Base-by-base conservation (phyloP, 2,113 vertebrate genomes). In the Chionis minor region DNA sequence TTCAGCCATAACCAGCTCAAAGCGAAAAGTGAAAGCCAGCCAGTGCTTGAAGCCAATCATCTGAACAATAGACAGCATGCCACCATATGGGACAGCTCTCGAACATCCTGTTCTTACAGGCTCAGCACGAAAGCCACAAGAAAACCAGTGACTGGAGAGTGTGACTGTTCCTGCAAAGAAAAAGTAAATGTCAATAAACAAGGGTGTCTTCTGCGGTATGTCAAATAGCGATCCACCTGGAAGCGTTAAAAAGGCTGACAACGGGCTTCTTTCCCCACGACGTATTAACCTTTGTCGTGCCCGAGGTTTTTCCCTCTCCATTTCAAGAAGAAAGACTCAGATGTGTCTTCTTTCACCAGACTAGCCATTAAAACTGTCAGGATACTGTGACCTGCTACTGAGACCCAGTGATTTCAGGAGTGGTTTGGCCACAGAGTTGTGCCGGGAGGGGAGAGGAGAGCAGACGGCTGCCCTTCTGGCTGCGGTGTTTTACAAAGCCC, bases 11-110 rank as follows among this genome's bases (percentile, higher is more conserved):
- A 85, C 38, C 81, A 85, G 55, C 94, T 97, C 73, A 97, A 96
- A 95, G 94, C 30, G 91, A 96, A 96, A 94, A 92, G 69, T 88
- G 78, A 96, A 97, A 97, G 56, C 95, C 88, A 96, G 94, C 79
- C 38, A 95, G 71, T 58, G 17, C 78, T 88, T 81, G 90, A 83
- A 91, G 88, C 81, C 44, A 93, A 38, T 91, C 49, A 58, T 89
- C 74, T 45, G 84, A 96, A 95, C 87, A 97, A 96, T 83, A 74
- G 89, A 90, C 28, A 92, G 63, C 71, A 90, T 73, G 19, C 55
- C 62, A 75, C 40, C 71, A 63, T 95, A 85, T 95, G 77, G 95
- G 92, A 90, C 38, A 92, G 61, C 58, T 94, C 56, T 81, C 55
- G 55, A 95, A 82, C 88, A 75, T 79, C 59, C 86, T 96, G 91